These are phyloP conservation scores for Hirundo rustica DNA, from an alignment of 2,797 vertebrate genomes.

Conservation along the genomic window DNA sequence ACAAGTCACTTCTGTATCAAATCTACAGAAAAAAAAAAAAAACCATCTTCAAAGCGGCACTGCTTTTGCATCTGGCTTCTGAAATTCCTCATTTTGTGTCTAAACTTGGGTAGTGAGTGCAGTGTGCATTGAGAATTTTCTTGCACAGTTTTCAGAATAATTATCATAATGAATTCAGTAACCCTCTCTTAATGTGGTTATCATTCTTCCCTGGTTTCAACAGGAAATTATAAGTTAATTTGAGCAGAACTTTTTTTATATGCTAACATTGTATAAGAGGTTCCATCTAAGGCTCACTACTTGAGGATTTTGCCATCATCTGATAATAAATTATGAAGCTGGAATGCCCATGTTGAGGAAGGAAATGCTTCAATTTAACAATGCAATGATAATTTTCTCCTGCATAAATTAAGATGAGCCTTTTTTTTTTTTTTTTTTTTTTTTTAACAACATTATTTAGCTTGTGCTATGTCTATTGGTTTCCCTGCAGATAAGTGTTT, in stretches of 20 bases:
- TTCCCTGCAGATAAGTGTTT: neutral
- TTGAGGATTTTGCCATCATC: neutral
- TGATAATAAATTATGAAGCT: neutral
- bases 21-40: neutral
- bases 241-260: constrained; percentile 21
- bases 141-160: neutral
- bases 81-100: neutral
- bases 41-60: neutral
- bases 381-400: neutral
- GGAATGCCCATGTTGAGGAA: neutral
- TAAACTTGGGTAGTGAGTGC: neutral
- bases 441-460: neutral
- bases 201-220: constrained; percentile 41
- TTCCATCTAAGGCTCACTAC: neutral
- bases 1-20: neutral
- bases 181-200: constrained; percentile 22
- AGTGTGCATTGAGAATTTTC: neutral
- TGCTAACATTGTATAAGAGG: neutral
- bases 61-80: constrained; percentile 1
- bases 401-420: neutral
- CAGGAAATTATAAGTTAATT: neutral
- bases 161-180: neutral
- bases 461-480: neutral
- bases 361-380: neutral
- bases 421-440: neutral